Evolutionary conservation across 1,140 invertebrate genomes (phyloP).

Genomic region (Drosophila kohkoa): DNA sequence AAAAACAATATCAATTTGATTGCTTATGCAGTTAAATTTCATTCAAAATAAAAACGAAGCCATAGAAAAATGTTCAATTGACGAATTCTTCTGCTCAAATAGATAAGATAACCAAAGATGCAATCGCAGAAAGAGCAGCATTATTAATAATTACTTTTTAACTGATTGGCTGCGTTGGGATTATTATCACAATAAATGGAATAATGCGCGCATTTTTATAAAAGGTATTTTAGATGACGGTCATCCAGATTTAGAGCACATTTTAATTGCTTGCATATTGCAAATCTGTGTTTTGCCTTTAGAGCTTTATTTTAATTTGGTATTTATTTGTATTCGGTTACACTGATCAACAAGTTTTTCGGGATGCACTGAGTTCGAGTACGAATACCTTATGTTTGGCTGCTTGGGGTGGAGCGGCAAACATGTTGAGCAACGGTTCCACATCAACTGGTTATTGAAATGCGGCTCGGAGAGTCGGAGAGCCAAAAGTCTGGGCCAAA

Average conservation of each 20-base stretch:
- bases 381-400: constrained; percentile 58
- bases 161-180: neutral
- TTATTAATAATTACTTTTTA: constrained; percentile 9
- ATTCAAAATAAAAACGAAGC: no score
- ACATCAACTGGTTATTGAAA: constrained; percentile 68
- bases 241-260: constrained; percentile 22
- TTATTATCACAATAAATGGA: constrained; percentile 5
- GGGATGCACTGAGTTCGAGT: neutral
- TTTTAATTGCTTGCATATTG: constrained; percentile 24
- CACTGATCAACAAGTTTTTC: constrained; percentile 9
- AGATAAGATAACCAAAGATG: constrained; percentile 8
- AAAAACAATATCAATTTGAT: no score
- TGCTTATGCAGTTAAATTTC: no score
- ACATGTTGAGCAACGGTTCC: constrained; percentile 71
- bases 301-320: neutral
- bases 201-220: neutral
- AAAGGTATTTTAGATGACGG: constrained; percentile 24
- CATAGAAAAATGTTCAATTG: neutral
- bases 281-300: neutral
- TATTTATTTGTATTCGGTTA: neutral
- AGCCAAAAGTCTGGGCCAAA: constrained; percentile 34
- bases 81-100: neutral
- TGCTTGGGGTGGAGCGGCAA: constrained; percentile 48
- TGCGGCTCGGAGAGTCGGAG: constrained; percentile 10
- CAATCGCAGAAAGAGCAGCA: neutral